Percentiles rank a stretch among this genome's conserved stretches.
phyloP scores from a whole-genome alignment of 2,113 vertebrate genomes.

The Peromyscus leucopus region DNA sequence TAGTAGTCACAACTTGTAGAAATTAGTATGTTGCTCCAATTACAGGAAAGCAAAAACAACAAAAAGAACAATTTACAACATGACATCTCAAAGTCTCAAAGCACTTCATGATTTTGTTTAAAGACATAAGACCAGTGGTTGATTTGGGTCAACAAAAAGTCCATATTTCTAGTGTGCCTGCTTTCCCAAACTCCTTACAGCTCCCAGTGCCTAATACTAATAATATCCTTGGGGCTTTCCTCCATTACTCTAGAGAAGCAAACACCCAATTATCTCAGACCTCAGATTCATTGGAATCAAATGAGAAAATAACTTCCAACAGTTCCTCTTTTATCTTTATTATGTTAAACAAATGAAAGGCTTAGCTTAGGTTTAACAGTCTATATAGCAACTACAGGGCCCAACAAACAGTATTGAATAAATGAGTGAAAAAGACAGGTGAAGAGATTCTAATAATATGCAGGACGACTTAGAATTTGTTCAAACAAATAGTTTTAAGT shows the following conservation, averaged over 20 bases:
- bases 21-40: constrained; percentile 92
- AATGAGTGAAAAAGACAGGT: constrained; percentile 19
- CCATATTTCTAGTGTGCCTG: not conserved
- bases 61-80: constrained; percentile 85
- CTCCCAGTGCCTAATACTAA: not conserved
- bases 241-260: not conserved
- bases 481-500: not conserved
- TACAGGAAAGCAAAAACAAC: constrained; percentile 85
- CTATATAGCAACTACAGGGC: not conserved
- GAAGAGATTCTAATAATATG: not conserved
- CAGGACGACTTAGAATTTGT: not conserved
- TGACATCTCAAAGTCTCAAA: constrained; percentile 63
- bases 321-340: constrained; percentile 22
- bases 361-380: not conserved
- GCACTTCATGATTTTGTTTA: constrained; percentile 14
- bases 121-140: not conserved
- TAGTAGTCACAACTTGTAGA: constrained; percentile 95
- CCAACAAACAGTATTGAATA: not conserved
- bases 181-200: not conserved
- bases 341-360: not conserved
- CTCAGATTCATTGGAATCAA: not conserved
- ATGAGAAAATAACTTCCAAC: not conserved
- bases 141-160: not conserved
- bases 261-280: constrained; percentile 13
- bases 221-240: not conserved